Base-by-base conservation (phyloP, 2,797 vertebrate genomes). In the Halcyon chelicuti region DNA sequence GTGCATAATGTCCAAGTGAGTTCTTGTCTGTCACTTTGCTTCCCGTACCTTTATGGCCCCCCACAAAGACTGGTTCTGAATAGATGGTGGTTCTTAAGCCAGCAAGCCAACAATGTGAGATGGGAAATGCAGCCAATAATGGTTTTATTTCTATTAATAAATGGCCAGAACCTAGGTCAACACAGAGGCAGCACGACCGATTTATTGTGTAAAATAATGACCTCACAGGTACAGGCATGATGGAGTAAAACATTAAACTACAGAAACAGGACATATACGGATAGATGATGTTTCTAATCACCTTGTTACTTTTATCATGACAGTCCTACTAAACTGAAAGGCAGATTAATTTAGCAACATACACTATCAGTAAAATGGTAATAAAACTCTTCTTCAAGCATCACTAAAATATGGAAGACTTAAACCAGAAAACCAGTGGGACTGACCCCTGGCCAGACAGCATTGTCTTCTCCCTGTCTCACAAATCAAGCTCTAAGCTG, bases 71-170 rank as follows among this genome's bases (percentile, higher is more conserved):
- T 70, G 35, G 16, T 16, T 90, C 52, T 73, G 29, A 26, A 39
- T 22, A 82, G 26, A 37, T 1, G 4, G 25, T 60, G 20, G 10
- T 75, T 55, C 33, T 86, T 65, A 68, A 58, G 7, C 21, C 62
- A 74, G 37, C 14, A 42, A 49, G n/a, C 2, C 40, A 73, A 14
- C 31, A 46, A 72, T 29, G 2, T 22, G 14, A 79, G 19, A 7
- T 33, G 15, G n/a, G 7, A 51, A 92, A 73, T 10, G 2, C 23
- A 68, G 51, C 2, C 2, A 81, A 8, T 31, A 85, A 51, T 12
- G 3, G 14, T 16, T 96, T 87, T 55, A 55, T 29, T 47, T 93
- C 51, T 87, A 10, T 42, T 72, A 87, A 81, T 82, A 75, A 90
- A 42, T 71, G 16, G 28, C 28, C 51, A 91, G 63, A 72, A 86